These are phyloP conservation scores for Volucella zonaria DNA, from an alignment of 2,888 invertebrate genomes.

Conservation along the genomic window DNA sequence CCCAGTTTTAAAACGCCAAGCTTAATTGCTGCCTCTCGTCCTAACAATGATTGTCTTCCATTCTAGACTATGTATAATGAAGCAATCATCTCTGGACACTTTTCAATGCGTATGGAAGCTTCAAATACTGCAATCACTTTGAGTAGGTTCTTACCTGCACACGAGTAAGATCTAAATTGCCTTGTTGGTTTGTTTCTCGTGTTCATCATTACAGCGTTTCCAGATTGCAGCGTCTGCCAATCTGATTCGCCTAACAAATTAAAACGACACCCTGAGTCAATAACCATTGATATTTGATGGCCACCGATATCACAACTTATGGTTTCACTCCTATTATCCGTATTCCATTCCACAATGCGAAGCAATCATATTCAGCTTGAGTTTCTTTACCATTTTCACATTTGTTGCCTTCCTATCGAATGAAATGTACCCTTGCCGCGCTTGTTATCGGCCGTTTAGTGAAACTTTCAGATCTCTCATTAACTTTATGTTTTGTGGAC, in stretches of 20 bases:
- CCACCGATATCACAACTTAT: conserved; percentile 32
- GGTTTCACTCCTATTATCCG: conserved; percentile 39
- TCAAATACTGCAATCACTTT: conserved; percentile 38
- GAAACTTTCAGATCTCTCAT: conserved; percentile 1
- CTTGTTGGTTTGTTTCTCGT: conserved; percentile 2
- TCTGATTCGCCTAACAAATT: conserved; percentile 39
- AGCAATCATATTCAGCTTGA: too few relatives aligned
- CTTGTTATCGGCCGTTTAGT: conserved; percentile 23
- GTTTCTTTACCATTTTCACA: too few relatives aligned
- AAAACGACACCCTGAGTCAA: conserved; percentile 30
- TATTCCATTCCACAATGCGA: conserved; percentile 36
- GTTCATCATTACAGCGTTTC: conserved; percentile 7
- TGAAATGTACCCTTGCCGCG: too few relatives aligned
- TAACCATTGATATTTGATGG: conserved; percentile 28
- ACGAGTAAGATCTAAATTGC: conserved; percentile 15
- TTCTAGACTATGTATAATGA: conserved; percentile 41
- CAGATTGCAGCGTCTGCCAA: too few relatives aligned
- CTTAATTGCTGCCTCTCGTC: conserved; percentile 29
- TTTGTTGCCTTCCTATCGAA: too few relatives aligned
- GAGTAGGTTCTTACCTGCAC: too few relatives aligned
- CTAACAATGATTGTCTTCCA: conserved; percentile 36
- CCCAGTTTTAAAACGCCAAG: too few relatives aligned
- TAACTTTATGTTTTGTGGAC: conserved; percentile 38
- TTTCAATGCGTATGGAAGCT: conserved; percentile 10
- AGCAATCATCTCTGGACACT: conserved; percentile 22